Evolutionary conservation across 2,888 invertebrate species (phyloP).

Genomic region (Bombylius major): DNA sequence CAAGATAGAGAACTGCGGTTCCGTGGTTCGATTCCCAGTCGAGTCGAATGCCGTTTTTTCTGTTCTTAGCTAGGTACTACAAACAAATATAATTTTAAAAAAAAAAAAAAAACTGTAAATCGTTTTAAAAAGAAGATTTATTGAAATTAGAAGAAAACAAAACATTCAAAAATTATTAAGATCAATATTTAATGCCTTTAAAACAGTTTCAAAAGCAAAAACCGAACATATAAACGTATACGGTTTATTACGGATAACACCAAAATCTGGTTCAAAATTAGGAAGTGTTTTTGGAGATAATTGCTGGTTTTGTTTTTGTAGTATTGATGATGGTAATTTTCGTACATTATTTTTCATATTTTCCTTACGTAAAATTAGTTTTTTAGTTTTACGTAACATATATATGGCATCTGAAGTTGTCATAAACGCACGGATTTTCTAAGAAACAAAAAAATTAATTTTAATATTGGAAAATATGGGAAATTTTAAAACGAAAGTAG

Average conservation of each 20-base stretch:
- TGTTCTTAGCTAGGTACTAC: too few relatives aligned
- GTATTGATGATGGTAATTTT: constrained; percentile 18
- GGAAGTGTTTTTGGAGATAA: constrained; percentile 23
- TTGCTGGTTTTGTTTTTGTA: neutral
- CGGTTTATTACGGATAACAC: constrained; percentile 29
- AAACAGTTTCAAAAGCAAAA: constrained; percentile 33
- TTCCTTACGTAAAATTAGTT: constrained; percentile 35
- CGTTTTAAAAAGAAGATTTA: neutral
- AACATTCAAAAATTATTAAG: neutral
- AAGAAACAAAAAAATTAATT: constrained; percentile 4
- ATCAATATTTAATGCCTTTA: constrained; percentile 27
- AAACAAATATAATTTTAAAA: too few relatives aligned
- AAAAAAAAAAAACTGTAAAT: too few relatives aligned
- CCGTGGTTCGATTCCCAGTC: too few relatives aligned
- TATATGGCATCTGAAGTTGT: constrained; percentile 32
- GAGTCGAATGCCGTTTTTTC: too few relatives aligned
- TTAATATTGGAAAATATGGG: neutral
- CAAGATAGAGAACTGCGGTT: too few relatives aligned
- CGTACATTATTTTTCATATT: constrained; percentile 34
- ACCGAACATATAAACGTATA: constrained; percentile 34
- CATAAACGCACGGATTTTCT: constrained; percentile 35
- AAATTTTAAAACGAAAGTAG: neutral
- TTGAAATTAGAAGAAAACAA: neutral
- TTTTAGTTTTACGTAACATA: constrained; percentile 34
- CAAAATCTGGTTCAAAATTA: constrained; percentile 34